Evolutionary conservation across 1,140 invertebrate species (phyloP).

Genomic region (Apolygus lucorum): DNA sequence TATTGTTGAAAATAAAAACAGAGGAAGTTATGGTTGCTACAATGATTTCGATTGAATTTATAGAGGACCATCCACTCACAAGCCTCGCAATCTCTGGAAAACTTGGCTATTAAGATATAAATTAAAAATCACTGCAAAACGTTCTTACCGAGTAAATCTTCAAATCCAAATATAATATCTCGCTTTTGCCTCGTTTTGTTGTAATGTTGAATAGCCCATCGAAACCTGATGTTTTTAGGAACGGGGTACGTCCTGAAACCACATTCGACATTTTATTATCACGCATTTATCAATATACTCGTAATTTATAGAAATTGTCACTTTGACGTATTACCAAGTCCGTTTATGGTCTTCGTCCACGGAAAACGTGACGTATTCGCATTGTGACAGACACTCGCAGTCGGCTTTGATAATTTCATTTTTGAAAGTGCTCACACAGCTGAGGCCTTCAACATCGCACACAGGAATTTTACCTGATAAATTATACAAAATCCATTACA

Average conservation of each 20-base stretch:
- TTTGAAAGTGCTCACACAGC: conserved; percentile 36
- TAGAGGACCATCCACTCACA: too few species aligned
- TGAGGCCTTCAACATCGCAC: conserved; percentile 40
- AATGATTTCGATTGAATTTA: too few species aligned
- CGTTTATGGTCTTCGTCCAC: conserved; percentile 35
- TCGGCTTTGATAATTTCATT: conserved; percentile 28
- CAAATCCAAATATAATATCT: conserved; percentile 49
- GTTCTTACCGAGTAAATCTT: conserved; percentile 41
- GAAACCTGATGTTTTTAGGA: conserved; percentile 32
- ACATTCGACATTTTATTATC: neutral
- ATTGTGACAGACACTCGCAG: conserved; percentile 40
- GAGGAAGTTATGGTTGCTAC: neutral
- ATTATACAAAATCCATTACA: conserved; percentile 42
- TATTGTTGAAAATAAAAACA: too few species aligned
- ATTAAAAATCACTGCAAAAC: too few species aligned
- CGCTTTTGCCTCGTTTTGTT: conserved; percentile 41
- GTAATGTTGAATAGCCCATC: conserved; percentile 36
- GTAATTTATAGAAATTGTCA: too few species aligned
- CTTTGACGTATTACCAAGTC: conserved; percentile 40
- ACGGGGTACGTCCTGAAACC: conserved; percentile 34
- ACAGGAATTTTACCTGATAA: conserved; percentile 31
- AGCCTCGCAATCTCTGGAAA: too few species aligned
- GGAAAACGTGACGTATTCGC: conserved; percentile 39
- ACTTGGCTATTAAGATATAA: too few species aligned
- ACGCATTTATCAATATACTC: too few species aligned